Conservation (phyloP, 1,140 invertebrate genomes). For the Agrypnia vestita region DNA sequence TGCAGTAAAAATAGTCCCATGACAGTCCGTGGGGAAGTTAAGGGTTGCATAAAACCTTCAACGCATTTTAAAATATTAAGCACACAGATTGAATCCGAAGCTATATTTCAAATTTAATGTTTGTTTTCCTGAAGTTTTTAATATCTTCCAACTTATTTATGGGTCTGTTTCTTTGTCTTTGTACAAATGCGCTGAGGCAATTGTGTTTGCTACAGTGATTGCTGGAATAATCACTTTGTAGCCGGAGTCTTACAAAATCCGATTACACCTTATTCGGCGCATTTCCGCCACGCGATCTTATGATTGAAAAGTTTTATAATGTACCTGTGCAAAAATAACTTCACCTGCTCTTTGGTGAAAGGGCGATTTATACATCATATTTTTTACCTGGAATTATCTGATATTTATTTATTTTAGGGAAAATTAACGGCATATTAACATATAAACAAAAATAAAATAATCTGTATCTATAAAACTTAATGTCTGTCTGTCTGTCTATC, state of each 20-base stretch:
- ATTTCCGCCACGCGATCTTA: too few species aligned
- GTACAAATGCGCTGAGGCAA: not conserved
- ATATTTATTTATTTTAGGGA: too few species aligned
- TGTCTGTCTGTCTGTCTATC: too few species aligned
- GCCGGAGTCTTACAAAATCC: not conserved
- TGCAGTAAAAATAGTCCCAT: too few species aligned
- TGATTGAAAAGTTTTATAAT: too few species aligned
- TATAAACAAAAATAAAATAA: too few species aligned
- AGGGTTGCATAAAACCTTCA: not conserved
- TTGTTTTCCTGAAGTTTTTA: conserved; percentile 21
- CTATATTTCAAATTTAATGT: conserved; percentile 31
- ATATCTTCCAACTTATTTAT: conserved; percentile 40
- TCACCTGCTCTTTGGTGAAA: too few species aligned
- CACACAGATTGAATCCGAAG: not conserved
- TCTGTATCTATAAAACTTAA: too few species aligned
- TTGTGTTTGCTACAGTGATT: conserved; percentile 26
- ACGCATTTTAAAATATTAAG: not conserved
- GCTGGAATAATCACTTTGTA: conserved; percentile 22
- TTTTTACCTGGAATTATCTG: too few species aligned
- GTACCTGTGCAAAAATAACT: too few species aligned
- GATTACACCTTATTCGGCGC: not conserved
- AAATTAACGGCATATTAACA: too few species aligned
- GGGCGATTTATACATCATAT: too few species aligned
- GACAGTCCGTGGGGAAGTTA: not conserved
- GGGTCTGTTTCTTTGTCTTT: conserved; percentile 20